A percentile compares a stretch with the other conserved stretches of the same genome.
Evolutionary conservation across 2,888 invertebrate genomes (phyloP).

Genomic region (Drosophila phalerata): DNA sequence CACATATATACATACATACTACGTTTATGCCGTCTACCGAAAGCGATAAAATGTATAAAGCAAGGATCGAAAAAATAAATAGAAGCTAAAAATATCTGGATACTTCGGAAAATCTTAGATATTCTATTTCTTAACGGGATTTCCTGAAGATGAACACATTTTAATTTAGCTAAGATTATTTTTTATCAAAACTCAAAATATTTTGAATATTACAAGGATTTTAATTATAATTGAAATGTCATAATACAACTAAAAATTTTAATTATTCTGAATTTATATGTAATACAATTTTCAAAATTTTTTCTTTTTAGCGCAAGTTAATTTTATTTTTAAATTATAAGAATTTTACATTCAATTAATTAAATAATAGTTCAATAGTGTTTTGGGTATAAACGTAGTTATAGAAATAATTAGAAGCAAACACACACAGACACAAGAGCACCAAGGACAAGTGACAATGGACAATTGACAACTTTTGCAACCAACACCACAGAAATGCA

Average conservation of each 20-base stretch:
- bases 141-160: not conserved
- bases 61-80: not conserved
- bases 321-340: not conserved
- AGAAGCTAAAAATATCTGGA: not conserved
- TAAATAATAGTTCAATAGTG: not conserved
- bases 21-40: conserved; percentile 41
- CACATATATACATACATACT: conserved; percentile 40
- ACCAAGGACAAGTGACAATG: conserved; percentile 24
- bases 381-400: conserved; percentile 49
- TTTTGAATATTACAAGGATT: not conserved
- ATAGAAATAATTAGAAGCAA: conserved; percentile 32
- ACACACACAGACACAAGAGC: conserved; percentile 34
- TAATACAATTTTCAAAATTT: too few species aligned
- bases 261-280: not conserved
- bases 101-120: not conserved
- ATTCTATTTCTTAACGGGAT: not conserved
- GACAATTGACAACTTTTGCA: conserved; percentile 50
- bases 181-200: too few species aligned
- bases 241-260: not conserved
- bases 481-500: conserved; percentile 86
- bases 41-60: conserved; percentile 5
- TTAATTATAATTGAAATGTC: not conserved
- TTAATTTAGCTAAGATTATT: not conserved
- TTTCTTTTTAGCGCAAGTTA: not conserved
- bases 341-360: too few species aligned